phyloP scores from a whole-genome alignment of 2,888 invertebrate species.

The Watsonalla cultraria region DNA sequence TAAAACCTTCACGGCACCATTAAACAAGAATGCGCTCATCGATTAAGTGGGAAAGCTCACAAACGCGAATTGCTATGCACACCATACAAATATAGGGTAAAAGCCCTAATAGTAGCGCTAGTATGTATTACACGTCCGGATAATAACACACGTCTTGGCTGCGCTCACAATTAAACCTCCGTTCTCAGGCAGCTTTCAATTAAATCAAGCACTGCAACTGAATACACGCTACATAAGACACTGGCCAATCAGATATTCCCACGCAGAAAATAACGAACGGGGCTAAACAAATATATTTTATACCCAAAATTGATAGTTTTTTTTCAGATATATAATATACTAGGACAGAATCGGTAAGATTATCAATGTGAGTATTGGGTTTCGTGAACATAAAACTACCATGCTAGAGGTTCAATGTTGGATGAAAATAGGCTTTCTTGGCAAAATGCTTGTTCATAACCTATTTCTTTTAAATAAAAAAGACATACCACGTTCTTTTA shows the following conservation, averaged over 20 bases:
- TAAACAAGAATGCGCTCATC: slow-evolving; percentile 23
- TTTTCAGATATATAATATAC: no score
- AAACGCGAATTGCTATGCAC: slow-evolving; percentile 49
- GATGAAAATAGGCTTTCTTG: no score
- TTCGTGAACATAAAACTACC: no score
- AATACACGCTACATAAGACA: slow-evolving; percentile 27
- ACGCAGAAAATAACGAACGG: slow-evolving; percentile 30
- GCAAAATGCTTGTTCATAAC: no score
- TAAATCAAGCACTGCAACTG: slow-evolving; percentile 49
- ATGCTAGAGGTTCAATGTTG: no score
- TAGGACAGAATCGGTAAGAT: no score
- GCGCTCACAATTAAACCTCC: slow-evolving; percentile 45
- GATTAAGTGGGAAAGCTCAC: slow-evolving; percentile 36
- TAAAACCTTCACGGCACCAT: slow-evolving; percentile 12
- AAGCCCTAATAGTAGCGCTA: slow-evolving; percentile 44
- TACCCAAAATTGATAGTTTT: not conserved
- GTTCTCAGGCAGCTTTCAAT: slow-evolving; percentile 55
- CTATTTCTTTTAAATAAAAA: no score
- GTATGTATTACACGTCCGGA: slow-evolving; percentile 47
- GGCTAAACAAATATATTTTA: slow-evolving; percentile 11
- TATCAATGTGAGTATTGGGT: no score
- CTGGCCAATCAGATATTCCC: slow-evolving; percentile 24
- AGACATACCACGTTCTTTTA: no score
- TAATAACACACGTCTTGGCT: slow-evolving; percentile 49
- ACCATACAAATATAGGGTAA: slow-evolving; percentile 45